phyloP scores from a whole-genome alignment of 1,140 invertebrate species.

The Phymorhynchus buccinoides region DNA sequence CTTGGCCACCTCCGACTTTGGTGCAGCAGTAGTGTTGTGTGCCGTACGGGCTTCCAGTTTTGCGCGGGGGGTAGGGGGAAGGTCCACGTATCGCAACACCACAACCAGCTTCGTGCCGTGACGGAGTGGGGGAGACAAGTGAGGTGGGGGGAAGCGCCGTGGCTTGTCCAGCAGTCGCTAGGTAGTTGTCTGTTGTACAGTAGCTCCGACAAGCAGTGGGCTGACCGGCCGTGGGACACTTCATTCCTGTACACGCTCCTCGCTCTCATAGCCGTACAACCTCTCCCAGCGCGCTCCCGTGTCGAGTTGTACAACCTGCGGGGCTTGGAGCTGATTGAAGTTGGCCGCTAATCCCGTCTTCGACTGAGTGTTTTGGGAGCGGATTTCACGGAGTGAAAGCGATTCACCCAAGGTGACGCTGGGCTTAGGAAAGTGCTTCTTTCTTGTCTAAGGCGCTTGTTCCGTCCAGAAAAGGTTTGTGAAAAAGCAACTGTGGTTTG shows the following conservation, averaged over 20 bases:
- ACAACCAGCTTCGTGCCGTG: no score
- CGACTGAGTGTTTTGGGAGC: background rate
- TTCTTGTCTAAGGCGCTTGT: no score
- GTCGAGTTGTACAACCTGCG: background rate
- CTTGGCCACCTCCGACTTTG: background rate
- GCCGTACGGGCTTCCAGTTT: background rate
- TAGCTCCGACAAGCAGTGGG: background rate
- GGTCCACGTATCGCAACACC: slow-evolving; percentile 15
- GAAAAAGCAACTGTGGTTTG: no score
- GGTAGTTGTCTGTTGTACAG: background rate
- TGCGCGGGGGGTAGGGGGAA: background rate
- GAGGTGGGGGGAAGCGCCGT: background rate
- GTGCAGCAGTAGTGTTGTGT: slow-evolving; percentile 14
- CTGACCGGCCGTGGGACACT: slow-evolving; percentile 1
- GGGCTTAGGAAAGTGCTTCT: no score
- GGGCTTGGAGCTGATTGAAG: background rate
- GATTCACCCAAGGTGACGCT: background rate
- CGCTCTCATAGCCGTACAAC: background rate
- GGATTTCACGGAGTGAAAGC: background rate
- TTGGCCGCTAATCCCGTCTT: background rate
- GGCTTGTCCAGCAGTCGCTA: background rate
- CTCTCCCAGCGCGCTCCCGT: background rate
- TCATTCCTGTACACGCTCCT: background rate
- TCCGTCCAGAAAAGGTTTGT: no score
- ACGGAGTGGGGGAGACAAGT: background rate